Evolutionary conservation across 2,797 vertebrate genomes (phyloP), one percentile per base, ranked within the genome.

Genomic region (Pagetopsis macropterus): DNA sequence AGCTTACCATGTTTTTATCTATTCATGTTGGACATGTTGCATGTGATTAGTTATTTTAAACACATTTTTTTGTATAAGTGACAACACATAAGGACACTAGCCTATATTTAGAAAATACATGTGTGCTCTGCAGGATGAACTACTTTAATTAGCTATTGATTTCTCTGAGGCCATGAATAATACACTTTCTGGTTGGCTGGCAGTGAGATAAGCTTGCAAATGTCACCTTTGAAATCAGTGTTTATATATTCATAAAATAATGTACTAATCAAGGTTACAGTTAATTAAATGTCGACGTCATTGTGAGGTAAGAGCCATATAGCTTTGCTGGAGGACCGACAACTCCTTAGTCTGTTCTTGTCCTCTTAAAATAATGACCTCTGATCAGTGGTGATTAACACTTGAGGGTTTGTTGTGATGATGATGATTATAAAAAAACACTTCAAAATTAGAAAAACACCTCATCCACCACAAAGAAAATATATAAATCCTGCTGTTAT

Each of bases 131-230:
- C 40, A 58, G 21, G 60, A 87, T 75, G 76, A 86, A 84, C 68
- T 49, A 31, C 69, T 81, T 71, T 87, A 92, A 90, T 89, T 80
- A 91, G 73, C n/a, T 89, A 90, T 92, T 89, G 89, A 91, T 87
- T 84, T 74, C 23, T 19, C 66, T 8, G 50, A 76, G 65, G 19
- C 33, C 54, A 21, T 49, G 58, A n/a, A 62, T 66, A 70, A 49
- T 66, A 62, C 17, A 70, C 21, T 16, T 51, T 81, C 74, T 83
- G 69, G 23, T 62, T 6, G 13, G 33, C 14, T 62, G 57, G 15
- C 17, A 50, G 50, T 67, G 54, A 75, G 59, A 60, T 71, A 76
- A 74, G 70, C 55, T 65, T 44, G 50, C n/a, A 37, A 14, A 4
- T 10, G 48, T 62, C 44, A 65, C 40, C 16, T 68, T 75, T 76